Percentiles rank a stretch among this genome's conserved stretches.
Evolutionary conservation across 2,888 invertebrate species (phyloP).

Genomic region (Oxytorus armatus): DNA sequence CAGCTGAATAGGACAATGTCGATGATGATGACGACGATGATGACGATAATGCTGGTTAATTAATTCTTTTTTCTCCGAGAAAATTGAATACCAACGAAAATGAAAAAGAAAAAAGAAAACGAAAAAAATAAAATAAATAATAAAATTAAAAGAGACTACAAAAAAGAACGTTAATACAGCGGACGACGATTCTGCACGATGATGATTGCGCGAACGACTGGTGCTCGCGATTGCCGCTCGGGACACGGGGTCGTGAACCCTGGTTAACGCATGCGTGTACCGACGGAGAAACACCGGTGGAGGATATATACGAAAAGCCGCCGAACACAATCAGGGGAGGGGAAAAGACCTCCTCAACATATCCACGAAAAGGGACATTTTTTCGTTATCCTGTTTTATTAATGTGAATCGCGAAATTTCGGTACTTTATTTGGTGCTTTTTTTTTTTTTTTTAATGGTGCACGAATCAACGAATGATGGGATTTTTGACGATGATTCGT

Average conservation of each 20-base stretch:
- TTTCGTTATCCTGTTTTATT: constrained; percentile 9
- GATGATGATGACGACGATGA: constrained; percentile 28
- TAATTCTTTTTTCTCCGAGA: neutral
- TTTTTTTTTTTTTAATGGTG: neutral
- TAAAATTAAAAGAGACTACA: neutral
- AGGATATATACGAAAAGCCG: constrained; percentile 30
- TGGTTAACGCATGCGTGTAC: constrained; percentile 66
- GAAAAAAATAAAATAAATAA: constrained; percentile 30
- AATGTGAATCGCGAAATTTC: constrained; percentile 24
- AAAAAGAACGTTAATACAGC: constrained; percentile 43
- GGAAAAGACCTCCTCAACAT: constrained; percentile 11
- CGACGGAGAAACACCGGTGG: constrained; percentile 57
- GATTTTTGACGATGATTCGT: neutral
- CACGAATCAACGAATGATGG: neutral
- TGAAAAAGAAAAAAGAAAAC: neutral
- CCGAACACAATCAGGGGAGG: constrained; percentile 35
- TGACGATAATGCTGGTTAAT: neutral
- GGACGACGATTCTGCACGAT: constrained; percentile 57
- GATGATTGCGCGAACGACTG: constrained; percentile 68
- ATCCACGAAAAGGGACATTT: constrained; percentile 26
- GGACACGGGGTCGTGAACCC: constrained; percentile 67
- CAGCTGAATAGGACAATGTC: constrained; percentile 18
- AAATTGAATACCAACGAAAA: neutral
- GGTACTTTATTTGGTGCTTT: neutral
- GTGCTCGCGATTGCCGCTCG: constrained; percentile 65